A percentile compares a stretch with the other conserved stretches of the same genome.
Evolutionary conservation across 2,888 invertebrate species (phyloP).

Genomic region (Coelogynopora nodosa): DNA sequence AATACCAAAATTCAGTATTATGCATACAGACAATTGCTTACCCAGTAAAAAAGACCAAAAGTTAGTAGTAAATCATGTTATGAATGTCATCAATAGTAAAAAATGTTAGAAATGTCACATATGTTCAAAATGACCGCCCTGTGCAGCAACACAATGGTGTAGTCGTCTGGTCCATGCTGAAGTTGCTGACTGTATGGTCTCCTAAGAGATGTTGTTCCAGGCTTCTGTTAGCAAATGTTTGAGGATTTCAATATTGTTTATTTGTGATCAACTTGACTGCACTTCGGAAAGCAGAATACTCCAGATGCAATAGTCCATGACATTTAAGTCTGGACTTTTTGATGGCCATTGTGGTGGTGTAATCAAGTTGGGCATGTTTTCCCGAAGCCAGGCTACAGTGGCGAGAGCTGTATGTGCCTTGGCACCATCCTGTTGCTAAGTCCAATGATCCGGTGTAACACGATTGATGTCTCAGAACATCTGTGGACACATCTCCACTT

Average conservation of each 20-base stretch:
- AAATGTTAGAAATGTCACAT: not conserved
- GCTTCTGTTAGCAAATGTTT: not conserved
- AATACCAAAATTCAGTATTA: no score
- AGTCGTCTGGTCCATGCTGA: not conserved
- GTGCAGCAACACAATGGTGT: not conserved
- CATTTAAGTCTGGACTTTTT: not conserved
- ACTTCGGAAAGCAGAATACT: not conserved
- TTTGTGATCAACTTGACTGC: not conserved
- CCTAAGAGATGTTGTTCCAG: not conserved
- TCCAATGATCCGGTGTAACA: not conserved
- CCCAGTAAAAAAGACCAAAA: no score
- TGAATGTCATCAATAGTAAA: no score
- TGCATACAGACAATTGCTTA: no score
- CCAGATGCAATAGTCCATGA: slow-evolving; percentile 5
- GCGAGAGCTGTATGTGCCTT: slow-evolving; percentile 1
- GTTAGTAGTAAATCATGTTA: no score
- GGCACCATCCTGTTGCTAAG: not conserved
- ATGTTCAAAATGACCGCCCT: not conserved
- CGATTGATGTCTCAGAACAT: not conserved
- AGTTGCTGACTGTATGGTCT: not conserved
- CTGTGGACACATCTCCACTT: slow-evolving; percentile 6
- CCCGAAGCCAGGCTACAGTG: not conserved
- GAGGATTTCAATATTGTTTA: not conserved
- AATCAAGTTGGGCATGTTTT: not conserved
- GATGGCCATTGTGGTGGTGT: not conserved